Evolutionary conservation across 2,888 invertebrate species (phyloP), one percentile per base, ranked within the genome.

Genomic region (Lottia gigantea): DNA sequence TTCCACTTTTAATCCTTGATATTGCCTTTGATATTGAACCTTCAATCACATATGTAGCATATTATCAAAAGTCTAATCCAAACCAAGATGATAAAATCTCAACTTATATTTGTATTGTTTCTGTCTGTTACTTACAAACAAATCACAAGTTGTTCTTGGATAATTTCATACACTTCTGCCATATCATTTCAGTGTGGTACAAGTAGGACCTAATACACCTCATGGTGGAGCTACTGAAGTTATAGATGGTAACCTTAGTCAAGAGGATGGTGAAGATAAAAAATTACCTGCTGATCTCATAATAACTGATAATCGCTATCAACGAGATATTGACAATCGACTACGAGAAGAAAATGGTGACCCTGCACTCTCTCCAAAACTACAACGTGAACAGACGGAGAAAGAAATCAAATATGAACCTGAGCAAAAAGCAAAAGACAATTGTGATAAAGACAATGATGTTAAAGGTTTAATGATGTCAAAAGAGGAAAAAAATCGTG

Each of bases 231-330:
- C 85, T n/a, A 87, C 87, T 26, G 87, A 87, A 67, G 82, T 83
- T 16, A 78, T 85, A 46, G 86, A 86, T 75, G 86, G 85, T 71
- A 84, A 85, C 75, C 80, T 86, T 19, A 86, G 84, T 74, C 78
- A 84, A 55, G 79, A 84, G 67, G 80, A 82, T 72, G 82, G 80
- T 1, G 83, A 80, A n/a, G 83, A 82, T 46, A 82, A 82, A 68
- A 73, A 83, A 40, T 78, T 79, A 62, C 78, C 80, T 67, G 75
- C 74, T 19, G 81, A 81, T 47, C 75, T 76, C 40, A 78, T 83
- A 45, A 78, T 82, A 62, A 70, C 66, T 14, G 80, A 83, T 47
- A 78, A 81, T 55, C 81, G 80, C 70, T 79, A 81, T 64, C 70
- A 71, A 40, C 78, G 75, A 49, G 82, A 83, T 7, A 80, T 85